phyloP scores from a whole-genome alignment of 2,888 invertebrate genomes.

The Heliconius hortense region DNA sequence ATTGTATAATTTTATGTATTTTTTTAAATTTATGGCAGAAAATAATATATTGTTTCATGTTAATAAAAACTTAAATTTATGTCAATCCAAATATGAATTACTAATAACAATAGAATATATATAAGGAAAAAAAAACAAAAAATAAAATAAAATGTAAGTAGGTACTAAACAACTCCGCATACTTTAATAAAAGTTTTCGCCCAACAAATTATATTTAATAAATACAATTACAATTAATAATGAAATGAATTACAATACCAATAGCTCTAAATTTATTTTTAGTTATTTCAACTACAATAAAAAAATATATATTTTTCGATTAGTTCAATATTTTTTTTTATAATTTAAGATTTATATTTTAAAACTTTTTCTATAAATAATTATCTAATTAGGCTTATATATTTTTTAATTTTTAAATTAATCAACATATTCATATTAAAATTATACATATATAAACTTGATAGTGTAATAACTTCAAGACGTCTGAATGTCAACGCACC shows the following conservation, averaged over 20 bases:
- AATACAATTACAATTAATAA: too few relatives aligned
- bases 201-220: too few relatives aligned
- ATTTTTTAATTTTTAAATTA: too few relatives aligned
- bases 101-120: too few relatives aligned
- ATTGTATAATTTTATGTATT: neutral
- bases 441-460: neutral
- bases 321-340: too few relatives aligned
- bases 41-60: neutral
- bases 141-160: too few relatives aligned
- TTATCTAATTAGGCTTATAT: neutral
- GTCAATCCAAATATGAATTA: too few relatives aligned
- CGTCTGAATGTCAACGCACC: slow-evolving; percentile 78
- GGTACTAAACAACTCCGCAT: too few relatives aligned
- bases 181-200: too few relatives aligned
- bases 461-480: slow-evolving; percentile 47
- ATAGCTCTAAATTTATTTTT: neutral
- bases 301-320: neutral
- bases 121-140: too few relatives aligned
- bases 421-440: neutral
- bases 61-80: neutral
- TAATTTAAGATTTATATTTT: too few relatives aligned
- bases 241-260: neutral
- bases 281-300: neutral
- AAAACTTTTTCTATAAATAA: neutral
- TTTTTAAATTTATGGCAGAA: neutral